Evolutionary conservation across 2,888 invertebrate genomes (phyloP), one percentile per base, ranked within the genome.

Genomic region (Mystacides longicornis): DNA sequence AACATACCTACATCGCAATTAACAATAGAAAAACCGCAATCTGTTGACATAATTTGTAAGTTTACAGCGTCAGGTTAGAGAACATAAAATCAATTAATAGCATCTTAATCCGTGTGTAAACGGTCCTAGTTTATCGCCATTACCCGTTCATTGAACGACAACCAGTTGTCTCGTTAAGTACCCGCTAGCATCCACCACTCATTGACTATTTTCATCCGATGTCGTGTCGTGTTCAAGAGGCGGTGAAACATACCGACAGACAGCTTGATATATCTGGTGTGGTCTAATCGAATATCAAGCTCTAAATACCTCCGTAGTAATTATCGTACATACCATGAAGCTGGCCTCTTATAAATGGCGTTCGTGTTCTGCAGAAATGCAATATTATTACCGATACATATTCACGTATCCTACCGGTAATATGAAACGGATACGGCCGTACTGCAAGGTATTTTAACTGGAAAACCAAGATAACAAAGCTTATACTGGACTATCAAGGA

Each of bases 241-340:
- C 9, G 46, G 16, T 21, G 46, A 46, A 46, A 46, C 20, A 18
- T 21, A 21, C 46, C 46, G 46, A 19, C 22, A 46, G 46, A 46
- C 16, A 21, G 46, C 19, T 19, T 21, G 46, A 37, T 37, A n/a
- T n/a, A 37, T 14, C 37, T 37, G 37, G 7, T 37, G 14, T 37
- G 37, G 37, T 37, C n/a, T 37, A 37, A 37, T 37, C 37, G 14
- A 37, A 37, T 37, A 37, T 14, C 16, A n/a, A 14, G 37, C 37
- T n/a, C 16, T 37, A 37, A 11, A 27, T 27, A 14, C 37, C 7
- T 14, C 37, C n/a, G 3, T 37, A 3, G 37, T 7, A 37, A 37
- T 37, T 37, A 37, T 37, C 37, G 14, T 14, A 14, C 37, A 37
- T 37, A 37, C 37, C 37, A 37, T 16, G 16, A 37, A 37, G 16